phyloP scores from a whole-genome alignment of 2,797 vertebrate species.

The Phoebastria nigripes region DNA sequence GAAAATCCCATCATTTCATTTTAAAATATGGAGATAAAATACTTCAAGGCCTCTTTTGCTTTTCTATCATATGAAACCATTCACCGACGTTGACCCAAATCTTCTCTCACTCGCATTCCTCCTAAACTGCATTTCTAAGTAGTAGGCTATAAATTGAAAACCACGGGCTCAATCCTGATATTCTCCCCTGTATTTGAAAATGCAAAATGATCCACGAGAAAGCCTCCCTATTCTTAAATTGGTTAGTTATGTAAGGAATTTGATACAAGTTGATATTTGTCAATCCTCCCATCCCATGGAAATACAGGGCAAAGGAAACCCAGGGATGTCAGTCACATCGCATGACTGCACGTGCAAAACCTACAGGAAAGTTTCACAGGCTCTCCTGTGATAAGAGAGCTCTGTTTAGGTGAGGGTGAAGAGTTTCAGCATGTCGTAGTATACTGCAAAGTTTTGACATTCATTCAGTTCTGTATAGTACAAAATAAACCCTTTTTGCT shows the following conservation, averaged over 20 bases:
- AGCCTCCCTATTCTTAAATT: background rate
- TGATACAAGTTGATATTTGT: background rate
- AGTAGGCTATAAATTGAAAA: background rate
- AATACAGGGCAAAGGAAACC: background rate
- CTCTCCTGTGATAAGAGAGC: background rate
- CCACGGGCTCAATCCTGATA: background rate
- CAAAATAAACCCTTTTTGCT: background rate
- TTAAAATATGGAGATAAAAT: conserved; percentile 24
- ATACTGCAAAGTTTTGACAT: background rate
- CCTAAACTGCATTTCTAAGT: background rate
- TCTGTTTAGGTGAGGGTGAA: background rate
- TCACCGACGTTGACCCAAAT: conserved; percentile 37
- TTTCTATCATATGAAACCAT: background rate
- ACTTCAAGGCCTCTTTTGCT: background rate
- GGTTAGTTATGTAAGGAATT: background rate
- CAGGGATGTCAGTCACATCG: background rate
- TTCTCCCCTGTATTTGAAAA: background rate
- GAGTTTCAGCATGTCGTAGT: background rate
- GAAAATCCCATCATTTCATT: background rate
- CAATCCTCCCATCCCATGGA: fast-evolving
- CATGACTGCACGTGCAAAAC: fast-evolving
- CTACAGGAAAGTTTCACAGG: background rate
- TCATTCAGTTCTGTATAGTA: background rate
- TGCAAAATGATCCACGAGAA: background rate
- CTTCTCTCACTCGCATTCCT: background rate